These are phyloP conservation scores for Gadus macrocephalus DNA, from an alignment of 2,113 vertebrate genomes.

Conservation along the genomic window DNA sequence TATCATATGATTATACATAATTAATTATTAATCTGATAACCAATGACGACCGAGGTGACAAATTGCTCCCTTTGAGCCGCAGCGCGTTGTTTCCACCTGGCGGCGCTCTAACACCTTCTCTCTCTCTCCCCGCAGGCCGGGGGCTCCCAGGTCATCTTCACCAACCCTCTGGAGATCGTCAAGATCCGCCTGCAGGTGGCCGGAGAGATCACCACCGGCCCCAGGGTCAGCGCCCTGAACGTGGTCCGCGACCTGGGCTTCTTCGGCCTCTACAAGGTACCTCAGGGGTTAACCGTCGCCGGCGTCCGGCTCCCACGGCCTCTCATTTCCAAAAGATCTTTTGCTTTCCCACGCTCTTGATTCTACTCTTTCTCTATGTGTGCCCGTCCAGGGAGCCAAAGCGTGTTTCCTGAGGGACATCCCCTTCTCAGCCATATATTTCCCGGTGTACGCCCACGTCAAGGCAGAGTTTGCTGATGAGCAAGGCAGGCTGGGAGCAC, in stretches of 20 bases:
- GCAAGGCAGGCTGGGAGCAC: constrained; percentile 80
- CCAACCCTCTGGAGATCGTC: constrained; percentile 97
- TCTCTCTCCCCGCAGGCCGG: constrained; percentile 77
- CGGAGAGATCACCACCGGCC: constrained; percentile 95
- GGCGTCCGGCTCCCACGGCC: no score
- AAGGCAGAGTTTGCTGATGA: constrained; percentile 88
- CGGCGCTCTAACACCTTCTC: no score
- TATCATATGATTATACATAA: no score
- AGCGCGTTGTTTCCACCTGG: no score
- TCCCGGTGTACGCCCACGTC: constrained; percentile 93
- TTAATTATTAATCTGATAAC: no score
- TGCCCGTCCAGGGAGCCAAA: constrained; percentile 85
- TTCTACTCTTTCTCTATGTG: constrained; percentile 3
- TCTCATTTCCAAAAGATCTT: no score
- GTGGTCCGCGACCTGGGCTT: constrained; percentile 92
- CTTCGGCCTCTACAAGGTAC: constrained; percentile 97
- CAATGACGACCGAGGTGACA: no score
- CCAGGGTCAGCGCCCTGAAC: constrained; percentile 87
- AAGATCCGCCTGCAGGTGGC: constrained; percentile 98
- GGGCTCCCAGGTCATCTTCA: constrained; percentile 96
- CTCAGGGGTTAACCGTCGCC: neutral
- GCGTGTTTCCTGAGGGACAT: constrained; percentile 98
- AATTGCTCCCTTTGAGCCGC: no score
- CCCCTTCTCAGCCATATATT: constrained; percentile 99
- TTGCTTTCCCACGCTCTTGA: neutral